These are phyloP conservation scores for Lasioglossum zephyrum DNA, from an alignment of 2,888 invertebrate genomes.

Conservation along the genomic window DNA sequence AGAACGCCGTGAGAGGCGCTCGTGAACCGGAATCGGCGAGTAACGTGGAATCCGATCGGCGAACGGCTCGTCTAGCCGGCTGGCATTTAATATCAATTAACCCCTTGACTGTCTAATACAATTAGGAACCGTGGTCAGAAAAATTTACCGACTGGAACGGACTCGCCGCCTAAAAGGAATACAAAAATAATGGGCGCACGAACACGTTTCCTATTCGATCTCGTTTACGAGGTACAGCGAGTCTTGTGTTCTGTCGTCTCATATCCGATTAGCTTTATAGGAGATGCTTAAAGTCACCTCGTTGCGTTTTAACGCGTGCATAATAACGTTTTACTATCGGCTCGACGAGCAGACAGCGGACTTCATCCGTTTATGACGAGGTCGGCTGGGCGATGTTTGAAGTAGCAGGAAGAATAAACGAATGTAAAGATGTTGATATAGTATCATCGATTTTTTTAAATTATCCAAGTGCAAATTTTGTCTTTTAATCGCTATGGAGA, in stretches of 20 bases:
- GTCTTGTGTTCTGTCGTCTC: constrained; percentile 1
- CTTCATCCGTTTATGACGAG: background rate
- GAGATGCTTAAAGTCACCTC: background rate
- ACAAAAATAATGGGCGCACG: background rate
- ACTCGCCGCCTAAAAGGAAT: too few species aligned
- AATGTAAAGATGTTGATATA: too few species aligned
- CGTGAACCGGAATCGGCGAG: constrained; percentile 9
- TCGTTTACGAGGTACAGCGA: background rate
- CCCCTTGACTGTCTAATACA: background rate
- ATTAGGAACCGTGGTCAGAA: background rate
- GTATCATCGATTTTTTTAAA: too few species aligned
- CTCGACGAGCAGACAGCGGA: background rate
- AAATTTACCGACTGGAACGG: background rate
- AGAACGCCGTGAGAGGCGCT: constrained; percentile 15
- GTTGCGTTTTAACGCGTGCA: background rate
- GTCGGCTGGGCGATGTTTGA: background rate
- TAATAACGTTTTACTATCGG: background rate
- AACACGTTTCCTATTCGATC: background rate
- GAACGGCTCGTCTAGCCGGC: background rate
- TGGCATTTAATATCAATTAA: constrained; percentile 8
- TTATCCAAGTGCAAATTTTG: too few species aligned
- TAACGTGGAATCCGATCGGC: constrained; percentile 31
- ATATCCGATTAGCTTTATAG: background rate
- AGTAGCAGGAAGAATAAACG: background rate
- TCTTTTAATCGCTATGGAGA: constrained; percentile 16